Conservation (phyloP, 1,140 invertebrate genomes). For the Bombus breviceps region DNA sequence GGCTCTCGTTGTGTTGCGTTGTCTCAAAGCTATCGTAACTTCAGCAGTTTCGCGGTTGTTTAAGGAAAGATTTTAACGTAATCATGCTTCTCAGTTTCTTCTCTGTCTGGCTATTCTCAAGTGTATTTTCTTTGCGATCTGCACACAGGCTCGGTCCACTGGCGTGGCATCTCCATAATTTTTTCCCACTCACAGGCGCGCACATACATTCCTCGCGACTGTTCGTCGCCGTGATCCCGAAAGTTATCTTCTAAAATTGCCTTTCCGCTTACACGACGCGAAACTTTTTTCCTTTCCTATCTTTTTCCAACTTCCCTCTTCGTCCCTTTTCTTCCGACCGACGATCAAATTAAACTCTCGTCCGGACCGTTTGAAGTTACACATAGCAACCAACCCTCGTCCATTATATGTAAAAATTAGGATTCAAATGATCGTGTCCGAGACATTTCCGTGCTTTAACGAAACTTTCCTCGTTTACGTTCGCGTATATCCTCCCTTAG, state of each 20-base stretch:
- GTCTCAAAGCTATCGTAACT: not conserved
- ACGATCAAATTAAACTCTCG: slow-evolving; percentile 33
- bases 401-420: slow-evolving; percentile 16
- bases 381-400: not conserved
- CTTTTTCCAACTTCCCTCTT: not conserved
- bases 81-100: slow-evolving; percentile 36
- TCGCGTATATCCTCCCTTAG: not conserved
- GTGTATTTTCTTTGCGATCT: slow-evolving; percentile 45
- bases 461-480: slow-evolving; percentile 21
- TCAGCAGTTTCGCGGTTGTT: slow-evolving; percentile 56
- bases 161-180: not conserved
- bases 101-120: not conserved
- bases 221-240: slow-evolving; percentile 33
- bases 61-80: slow-evolving; percentile 69
- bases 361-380: not conserved
- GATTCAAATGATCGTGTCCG: not conserved
- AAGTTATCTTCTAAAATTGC: slow-evolving; percentile 42
- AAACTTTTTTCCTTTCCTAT: not conserved
- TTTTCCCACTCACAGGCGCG: not conserved
- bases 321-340: too few relatives aligned
- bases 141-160: slow-evolving; percentile 29
- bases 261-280: slow-evolving; percentile 5
- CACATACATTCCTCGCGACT: not conserved
- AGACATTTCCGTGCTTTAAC: not conserved
- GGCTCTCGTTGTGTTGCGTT: not conserved